Base-by-base conservation (phyloP, 2,113 vertebrate genomes). In the Amphiprion percula region DNA sequence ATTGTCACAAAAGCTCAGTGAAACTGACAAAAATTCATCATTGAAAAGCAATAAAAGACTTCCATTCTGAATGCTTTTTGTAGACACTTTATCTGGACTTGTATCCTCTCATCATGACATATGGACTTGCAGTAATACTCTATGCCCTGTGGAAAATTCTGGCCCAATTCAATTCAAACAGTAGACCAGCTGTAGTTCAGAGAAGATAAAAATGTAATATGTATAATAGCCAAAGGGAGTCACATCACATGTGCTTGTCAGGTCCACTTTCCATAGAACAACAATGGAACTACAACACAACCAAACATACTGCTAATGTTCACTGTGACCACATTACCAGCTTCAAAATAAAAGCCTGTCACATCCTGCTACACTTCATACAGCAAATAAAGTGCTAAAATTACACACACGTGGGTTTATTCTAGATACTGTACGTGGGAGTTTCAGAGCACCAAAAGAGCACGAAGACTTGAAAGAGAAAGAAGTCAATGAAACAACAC, bases 301-400 rank as follows among this genome's bases (percentile, higher is more conserved):
- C 16, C 10, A 0, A 1, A 23, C 14, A 24, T 4, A 10, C 33
- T 9, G 33, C 26, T 11, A 12, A 2, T 8, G 30, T 58, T 37
- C 16, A 30, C 17, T 7, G 5, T 33, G 56, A 49, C 28, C 44
- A 39, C 19, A 33, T 46, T 16, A 14, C 47, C 15, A 47, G 55
- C 54, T 55, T 14, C 53, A 67, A 17, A 62, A 52, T 39, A 33
- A 74, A 62, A 63, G 54, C 1, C 46, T 44, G 24, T 58, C 41
- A 6, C 63, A 65, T 61, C 56, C 69, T 62, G 47, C 23, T 37
- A 30, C 4, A 23, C 41, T 15, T 9, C 49, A 52, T 15, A 9
- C 49, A 10, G 8, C 49, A 52, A 7, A 52, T 5, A 52, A 17
- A 4, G 41, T 2, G 1, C 41, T 44, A 15, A 44, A 44, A 14